Evolutionary conservation across 2,797 vertebrate genomes (phyloP).

Genomic region (Ispidina lecontei): DNA sequence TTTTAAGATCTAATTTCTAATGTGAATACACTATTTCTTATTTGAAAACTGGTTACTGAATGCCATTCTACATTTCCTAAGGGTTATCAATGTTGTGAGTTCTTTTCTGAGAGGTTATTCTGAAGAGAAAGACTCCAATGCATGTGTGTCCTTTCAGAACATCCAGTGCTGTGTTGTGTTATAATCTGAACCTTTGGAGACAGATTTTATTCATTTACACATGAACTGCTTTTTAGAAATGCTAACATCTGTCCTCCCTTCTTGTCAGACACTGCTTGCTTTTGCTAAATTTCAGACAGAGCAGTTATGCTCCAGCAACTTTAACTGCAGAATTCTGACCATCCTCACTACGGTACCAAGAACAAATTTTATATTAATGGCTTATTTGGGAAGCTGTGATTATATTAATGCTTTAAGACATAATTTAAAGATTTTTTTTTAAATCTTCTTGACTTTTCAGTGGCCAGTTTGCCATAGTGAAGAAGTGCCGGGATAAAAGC

Average conservation of each 20-base stretch:
- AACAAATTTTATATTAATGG: background rate
- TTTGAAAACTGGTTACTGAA: background rate
- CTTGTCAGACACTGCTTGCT: background rate
- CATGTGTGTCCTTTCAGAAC: background rate
- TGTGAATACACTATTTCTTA: background rate
- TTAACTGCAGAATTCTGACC: background rate
- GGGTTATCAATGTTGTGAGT: background rate
- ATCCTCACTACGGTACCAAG: background rate
- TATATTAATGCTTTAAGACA: background rate
- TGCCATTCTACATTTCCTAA: background rate
- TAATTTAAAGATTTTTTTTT: background rate
- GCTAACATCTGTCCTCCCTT: background rate
- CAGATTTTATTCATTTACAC: background rate
- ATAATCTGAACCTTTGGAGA: background rate
- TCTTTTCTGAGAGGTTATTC: background rate
- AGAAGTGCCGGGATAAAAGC: constrained; percentile 88
- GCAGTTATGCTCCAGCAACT: background rate
- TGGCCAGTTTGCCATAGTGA: constrained; percentile 97
- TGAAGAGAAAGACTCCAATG: background rate
- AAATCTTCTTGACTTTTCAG: constrained; percentile 67
- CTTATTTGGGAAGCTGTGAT: background rate
- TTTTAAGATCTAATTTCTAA: no score
- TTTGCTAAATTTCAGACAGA: background rate
- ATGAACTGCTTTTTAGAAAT: background rate
- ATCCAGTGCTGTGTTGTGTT: background rate